Conservation (phyloP, 2,113 vertebrate genomes). For the Seriola rivoliana region DNA sequence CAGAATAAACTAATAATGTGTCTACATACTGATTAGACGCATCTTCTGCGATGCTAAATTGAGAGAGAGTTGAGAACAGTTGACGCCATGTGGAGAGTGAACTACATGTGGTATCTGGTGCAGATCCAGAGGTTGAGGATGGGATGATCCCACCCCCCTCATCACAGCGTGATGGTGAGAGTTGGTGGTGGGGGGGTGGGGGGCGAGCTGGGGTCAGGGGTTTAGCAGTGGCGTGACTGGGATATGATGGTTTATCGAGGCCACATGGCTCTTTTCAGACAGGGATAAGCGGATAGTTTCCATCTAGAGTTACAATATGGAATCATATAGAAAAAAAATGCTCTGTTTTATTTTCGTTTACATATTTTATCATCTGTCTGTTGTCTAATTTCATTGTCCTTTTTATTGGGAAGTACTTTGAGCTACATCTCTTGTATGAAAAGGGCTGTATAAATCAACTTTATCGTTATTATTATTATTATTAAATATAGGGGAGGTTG, state of each 20-base stretch:
- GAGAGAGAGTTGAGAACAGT: neutral
- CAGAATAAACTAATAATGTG: neutral
- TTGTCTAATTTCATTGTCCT: no score
- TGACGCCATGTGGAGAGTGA: neutral
- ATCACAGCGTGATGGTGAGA: slow-evolving; percentile 22
- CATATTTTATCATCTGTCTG: no score
- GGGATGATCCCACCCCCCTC: slow-evolving; percentile 44
- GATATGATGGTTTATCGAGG: slow-evolving; percentile 54
- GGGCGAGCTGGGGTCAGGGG: slow-evolving; percentile 11
- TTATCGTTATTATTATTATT: no score
- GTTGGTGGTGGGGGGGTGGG: slow-evolving; percentile 4
- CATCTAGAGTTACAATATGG: slow-evolving; percentile 33
- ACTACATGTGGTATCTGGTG: slow-evolving; percentile 15
- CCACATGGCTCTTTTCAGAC: slow-evolving; percentile 62
- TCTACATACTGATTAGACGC: neutral
- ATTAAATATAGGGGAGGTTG: neutral
- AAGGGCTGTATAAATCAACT: no score
- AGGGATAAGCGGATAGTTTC: slow-evolving; percentile 61
- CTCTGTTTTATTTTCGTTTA: no score
- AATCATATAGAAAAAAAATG: slow-evolving; percentile 8
- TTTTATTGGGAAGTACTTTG: no score
- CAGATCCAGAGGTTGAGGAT: slow-evolving; percentile 25
- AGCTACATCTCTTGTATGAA: no score
- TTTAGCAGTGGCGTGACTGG: slow-evolving; percentile 43
- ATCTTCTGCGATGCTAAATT: neutral